These are phyloP conservation scores for Macrobrachium nipponense DNA, from an alignment of 1,140 invertebrate species.

Conservation along the genomic window DNA sequence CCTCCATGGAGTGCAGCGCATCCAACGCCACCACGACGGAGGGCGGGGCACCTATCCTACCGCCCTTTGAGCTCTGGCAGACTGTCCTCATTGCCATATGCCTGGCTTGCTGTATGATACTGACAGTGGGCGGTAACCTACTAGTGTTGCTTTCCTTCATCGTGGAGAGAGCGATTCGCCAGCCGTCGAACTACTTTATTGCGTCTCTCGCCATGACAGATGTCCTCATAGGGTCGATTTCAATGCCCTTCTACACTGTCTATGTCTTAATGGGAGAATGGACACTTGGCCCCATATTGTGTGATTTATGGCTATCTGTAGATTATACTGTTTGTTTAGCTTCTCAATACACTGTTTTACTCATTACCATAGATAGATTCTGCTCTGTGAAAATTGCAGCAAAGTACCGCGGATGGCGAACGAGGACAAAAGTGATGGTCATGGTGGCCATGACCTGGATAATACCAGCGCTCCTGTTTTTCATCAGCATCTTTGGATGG, in stretches of 20 bases:
- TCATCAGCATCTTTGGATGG: constrained; percentile 99
- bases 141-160: constrained; percentile 96
- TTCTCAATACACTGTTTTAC: constrained; percentile 98
- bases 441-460: constrained; percentile 93
- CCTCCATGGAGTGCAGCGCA: constrained; percentile 40
- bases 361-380: constrained; percentile 98
- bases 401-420: constrained; percentile 96
- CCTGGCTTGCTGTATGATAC: constrained; percentile 86
- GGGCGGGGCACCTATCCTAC: constrained; percentile 49
- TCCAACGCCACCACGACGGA: constrained; percentile 43
- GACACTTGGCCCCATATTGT: constrained; percentile 96
- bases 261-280: constrained; percentile 97
- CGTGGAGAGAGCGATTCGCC: constrained; percentile 95
- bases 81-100: constrained; percentile 90
- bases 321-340: constrained; percentile 99
- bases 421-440: constrained; percentile 89
- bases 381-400: constrained; percentile 99
- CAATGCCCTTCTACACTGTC: constrained; percentile 95
- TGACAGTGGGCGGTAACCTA: constrained; percentile 96
- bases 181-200: constrained; percentile 99
- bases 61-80: constrained; percentile 91
- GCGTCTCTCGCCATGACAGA: constrained; percentile 98
- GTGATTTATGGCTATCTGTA: constrained; percentile 98
- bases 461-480: constrained; percentile 96
- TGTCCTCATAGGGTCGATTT: constrained; percentile 95